A percentile compares a stretch with the other conserved stretches of the same genome.
Evolutionary conservation across 2,113 vertebrate species (phyloP).

Genomic region (Notarius quadriscutis): DNA sequence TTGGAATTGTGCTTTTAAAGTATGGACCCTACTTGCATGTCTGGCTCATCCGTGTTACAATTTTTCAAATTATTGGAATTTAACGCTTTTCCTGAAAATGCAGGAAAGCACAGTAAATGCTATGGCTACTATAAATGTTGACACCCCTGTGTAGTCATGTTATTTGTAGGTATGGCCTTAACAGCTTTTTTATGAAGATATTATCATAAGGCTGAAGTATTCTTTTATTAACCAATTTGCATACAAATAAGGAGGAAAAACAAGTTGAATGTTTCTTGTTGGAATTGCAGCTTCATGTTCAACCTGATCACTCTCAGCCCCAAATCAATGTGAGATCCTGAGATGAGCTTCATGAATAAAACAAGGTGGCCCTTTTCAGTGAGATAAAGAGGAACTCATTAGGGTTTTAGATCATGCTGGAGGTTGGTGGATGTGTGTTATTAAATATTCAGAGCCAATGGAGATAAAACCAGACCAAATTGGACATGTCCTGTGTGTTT

Average conservation of each 20-base stretch:
- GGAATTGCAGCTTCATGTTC: not conserved
- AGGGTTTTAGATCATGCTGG: constrained; percentile 17
- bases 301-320: not conserved
- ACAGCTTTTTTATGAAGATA: not conserved
- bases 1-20: not conserved
- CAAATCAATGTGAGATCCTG: not conserved
- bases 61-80: too few species aligned
- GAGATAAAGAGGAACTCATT: constrained; percentile 11
- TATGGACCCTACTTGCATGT: not conserved
- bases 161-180: not conserved
- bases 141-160: not conserved
- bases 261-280: not conserved
- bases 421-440: constrained; percentile 43
- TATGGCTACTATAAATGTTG: not conserved
- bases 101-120: not conserved
- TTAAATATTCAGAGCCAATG: constrained; percentile 52
- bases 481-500: constrained; percentile 44
- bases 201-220: not conserved
- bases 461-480: constrained; percentile 55
- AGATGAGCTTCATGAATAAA: constrained; percentile 4
- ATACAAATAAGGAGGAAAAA: too few species aligned
- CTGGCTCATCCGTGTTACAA: not conserved
- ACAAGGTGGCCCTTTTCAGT: not conserved
- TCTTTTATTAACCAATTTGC: not conserved
- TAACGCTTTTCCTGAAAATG: not conserved